phyloP scores from a whole-genome alignment of 2,888 invertebrate species.

The Pristionchus exspectatus region DNA sequence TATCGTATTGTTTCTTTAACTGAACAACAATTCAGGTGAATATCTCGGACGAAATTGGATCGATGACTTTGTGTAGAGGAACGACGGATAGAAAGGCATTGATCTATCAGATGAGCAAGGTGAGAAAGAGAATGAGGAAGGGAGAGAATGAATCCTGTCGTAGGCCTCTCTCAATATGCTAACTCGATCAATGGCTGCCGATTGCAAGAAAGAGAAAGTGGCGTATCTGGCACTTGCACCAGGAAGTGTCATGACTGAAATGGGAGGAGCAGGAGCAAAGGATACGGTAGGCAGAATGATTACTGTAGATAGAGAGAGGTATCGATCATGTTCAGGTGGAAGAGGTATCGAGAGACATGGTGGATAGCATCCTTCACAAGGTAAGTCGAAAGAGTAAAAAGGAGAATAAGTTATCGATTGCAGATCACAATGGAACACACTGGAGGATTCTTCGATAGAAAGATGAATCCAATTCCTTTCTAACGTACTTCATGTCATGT shows the following conservation, averaged over 20 bases:
- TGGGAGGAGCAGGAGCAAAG: constrained; percentile 18
- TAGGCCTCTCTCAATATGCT: constrained; percentile 51
- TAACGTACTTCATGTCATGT: too few relatives aligned
- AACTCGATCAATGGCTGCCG: constrained; percentile 47
- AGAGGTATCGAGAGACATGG: constrained; percentile 38
- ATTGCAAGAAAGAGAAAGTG: constrained; percentile 28
- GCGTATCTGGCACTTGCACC: constrained; percentile 21
- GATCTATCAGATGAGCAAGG: constrained; percentile 54
- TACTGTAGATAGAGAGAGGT: neutral
- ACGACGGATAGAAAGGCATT: constrained; percentile 23
- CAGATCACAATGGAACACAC: constrained; percentile 12
- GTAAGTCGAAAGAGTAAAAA: neutral
- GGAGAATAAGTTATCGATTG: neutral
- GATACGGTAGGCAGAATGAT: neutral
- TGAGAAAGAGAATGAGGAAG: neutral
- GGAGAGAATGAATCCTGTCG: neutral
- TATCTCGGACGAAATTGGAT: constrained; percentile 40
- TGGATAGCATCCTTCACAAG: constrained; percentile 37
- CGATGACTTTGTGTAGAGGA: constrained; percentile 40
- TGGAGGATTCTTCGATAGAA: constrained; percentile 47
- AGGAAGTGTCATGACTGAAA: constrained; percentile 5
- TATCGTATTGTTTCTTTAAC: neutral
- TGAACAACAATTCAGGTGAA: neutral
- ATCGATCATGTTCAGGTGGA: constrained; percentile 23
- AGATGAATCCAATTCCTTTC: constrained; percentile 34